phyloP scores from a whole-genome alignment of 2,113 vertebrate species.

The Apteryx owenii region DNA sequence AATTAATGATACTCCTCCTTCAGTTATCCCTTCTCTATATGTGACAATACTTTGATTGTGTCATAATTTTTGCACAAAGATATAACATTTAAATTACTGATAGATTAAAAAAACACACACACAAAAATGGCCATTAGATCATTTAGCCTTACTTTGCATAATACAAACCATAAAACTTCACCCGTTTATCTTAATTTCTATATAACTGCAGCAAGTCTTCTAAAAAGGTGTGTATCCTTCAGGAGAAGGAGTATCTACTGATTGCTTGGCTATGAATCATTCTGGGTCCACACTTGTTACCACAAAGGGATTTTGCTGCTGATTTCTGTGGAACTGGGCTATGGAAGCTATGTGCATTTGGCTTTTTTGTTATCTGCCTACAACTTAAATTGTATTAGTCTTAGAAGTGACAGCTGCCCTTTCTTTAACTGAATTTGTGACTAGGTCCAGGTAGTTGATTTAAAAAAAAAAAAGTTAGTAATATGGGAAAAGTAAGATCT shows the following conservation, averaged over 20 bases:
- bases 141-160: neutral
- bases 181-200: neutral
- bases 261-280: rapidly evolving
- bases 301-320: neutral
- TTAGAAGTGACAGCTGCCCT: neutral
- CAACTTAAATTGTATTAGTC: neutral
- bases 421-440: neutral
- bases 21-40: neutral
- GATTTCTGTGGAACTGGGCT: neutral
- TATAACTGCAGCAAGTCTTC: neutral
- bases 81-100: neutral
- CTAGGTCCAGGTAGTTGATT: neutral
- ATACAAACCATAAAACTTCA: neutral
- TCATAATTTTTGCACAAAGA: neutral
- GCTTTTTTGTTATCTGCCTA: neutral
- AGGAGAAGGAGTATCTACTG: neutral
- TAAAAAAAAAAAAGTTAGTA: neutral
- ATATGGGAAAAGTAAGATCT: neutral
- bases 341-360: neutral
- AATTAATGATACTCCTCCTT: neutral
- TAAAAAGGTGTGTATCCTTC: neutral
- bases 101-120: neutral
- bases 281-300: neutral
- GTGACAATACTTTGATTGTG: neutral
- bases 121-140: neutral